phyloP scores from a whole-genome alignment of 1,140 invertebrate genomes.

The Phortica variegata region DNA sequence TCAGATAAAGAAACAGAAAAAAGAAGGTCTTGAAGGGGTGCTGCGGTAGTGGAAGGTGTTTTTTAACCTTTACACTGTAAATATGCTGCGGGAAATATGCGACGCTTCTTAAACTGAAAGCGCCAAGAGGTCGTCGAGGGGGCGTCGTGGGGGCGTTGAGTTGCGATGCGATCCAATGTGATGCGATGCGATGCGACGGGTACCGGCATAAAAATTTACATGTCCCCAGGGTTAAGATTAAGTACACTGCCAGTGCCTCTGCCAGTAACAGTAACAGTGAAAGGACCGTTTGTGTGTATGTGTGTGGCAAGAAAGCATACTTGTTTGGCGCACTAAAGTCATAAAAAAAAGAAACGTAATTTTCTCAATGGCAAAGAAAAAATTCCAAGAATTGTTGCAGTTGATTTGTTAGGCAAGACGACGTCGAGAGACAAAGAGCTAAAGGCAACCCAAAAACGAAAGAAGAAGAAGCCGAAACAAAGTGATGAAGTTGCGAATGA shows the following conservation, averaged over 20 bases:
- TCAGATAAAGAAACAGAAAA: slow-evolving; percentile 41
- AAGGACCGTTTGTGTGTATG: too few relatives aligned
- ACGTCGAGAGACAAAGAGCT: too few relatives aligned
- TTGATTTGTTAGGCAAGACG: slow-evolving; percentile 27
- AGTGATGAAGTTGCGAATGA: slow-evolving; percentile 23
- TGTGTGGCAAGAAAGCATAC: too few relatives aligned
- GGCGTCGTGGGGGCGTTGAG: slow-evolving; percentile 11
- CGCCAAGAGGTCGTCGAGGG: too few relatives aligned
- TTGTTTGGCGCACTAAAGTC: too few relatives aligned
- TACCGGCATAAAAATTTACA: slow-evolving; percentile 51
- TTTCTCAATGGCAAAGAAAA: slow-evolving; percentile 37
- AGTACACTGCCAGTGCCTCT: too few relatives aligned
- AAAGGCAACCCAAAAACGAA: slow-evolving; percentile 26
- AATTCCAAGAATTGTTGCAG: slow-evolving; percentile 54
- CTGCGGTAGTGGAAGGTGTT: slow-evolving; percentile 9
- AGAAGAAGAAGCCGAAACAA: slow-evolving; percentile 16
- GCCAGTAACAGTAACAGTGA: too few relatives aligned
- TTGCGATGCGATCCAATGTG: too few relatives aligned
- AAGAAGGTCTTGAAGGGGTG: slow-evolving; percentile 12
- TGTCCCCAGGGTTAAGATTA: slow-evolving; percentile 55
- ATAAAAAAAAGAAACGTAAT: slow-evolving; percentile 22
- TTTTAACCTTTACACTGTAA: slow-evolving; percentile 18
- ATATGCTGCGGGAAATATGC: too few relatives aligned
- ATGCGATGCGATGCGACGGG: too few relatives aligned
- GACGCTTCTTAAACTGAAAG: too few relatives aligned